A percentile compares a stretch with the other conserved stretches of the same genome.
These are phyloP conservation scores for Catostylus mosaicus DNA, from an alignment of 30 jellyfish, hydroid and myxozoan species.

Conservation along the genomic window DNA sequence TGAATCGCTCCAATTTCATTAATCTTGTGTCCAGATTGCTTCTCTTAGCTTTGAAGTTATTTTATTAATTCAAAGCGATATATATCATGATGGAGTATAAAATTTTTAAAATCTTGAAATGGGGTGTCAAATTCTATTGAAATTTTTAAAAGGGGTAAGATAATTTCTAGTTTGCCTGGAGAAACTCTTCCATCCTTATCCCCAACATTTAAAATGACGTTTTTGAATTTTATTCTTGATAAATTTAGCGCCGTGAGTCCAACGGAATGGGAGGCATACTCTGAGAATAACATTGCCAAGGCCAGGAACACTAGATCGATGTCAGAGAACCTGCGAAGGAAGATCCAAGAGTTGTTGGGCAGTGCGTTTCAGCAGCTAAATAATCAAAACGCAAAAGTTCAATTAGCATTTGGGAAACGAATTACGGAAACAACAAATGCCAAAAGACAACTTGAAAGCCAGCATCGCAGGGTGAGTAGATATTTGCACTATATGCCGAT, in stretches of 20 bases:
- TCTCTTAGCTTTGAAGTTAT: no score
- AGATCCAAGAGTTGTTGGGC: slow-evolving; percentile 62
- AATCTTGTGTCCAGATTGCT: no score
- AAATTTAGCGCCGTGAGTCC: slow-evolving; percentile 65
- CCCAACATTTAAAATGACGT: no score
- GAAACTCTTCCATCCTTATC: no score
- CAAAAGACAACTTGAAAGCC: slow-evolving; percentile 60
- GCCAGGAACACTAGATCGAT: slow-evolving; percentile 51
- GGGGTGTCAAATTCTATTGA: no score
- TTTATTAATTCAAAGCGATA: no score
- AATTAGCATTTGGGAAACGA: slow-evolving; percentile 64
- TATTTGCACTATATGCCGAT: no score
- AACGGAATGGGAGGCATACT: slow-evolving; percentile 72
- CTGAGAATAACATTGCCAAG: slow-evolving; percentile 65
- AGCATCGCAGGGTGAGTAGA: slow-evolving; percentile 46
- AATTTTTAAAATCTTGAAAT: no score
- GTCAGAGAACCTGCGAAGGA: slow-evolving; percentile 64
- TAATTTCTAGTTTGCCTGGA: no score
- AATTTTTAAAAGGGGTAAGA: no score
- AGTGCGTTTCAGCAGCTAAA: slow-evolving; percentile 54
- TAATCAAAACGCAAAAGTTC: slow-evolving; percentile 55
- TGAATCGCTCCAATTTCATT: no score
- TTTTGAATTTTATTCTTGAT: background rate
- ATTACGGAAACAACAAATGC: slow-evolving; percentile 62
- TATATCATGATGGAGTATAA: no score